Evolutionary conservation across 2,113 vertebrate species (phyloP), one percentile per base, ranked within the genome.

Genomic region (Cairina moschata): DNA sequence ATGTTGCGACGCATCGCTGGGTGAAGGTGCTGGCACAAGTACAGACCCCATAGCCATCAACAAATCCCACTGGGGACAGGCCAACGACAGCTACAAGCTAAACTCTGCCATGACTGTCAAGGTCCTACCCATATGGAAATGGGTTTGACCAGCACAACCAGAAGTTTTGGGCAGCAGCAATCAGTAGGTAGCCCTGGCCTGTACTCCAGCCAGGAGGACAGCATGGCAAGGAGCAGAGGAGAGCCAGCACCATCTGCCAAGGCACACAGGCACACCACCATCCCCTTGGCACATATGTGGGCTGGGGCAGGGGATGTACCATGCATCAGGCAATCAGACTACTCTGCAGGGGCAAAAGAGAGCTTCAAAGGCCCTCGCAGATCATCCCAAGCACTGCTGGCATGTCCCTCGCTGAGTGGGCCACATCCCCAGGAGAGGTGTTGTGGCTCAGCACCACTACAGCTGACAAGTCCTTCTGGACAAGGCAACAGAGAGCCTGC

Each of bases 31-130:
- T 52, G 46, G 71, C 36, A n/a, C 6, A 40, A 42, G 28, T 36
- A 29, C 38, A 56, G 38, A 55, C 31, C 52, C 71, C 36, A 32
- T 23, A 38, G 23, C 25, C 63, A 82, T 32, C 40, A 52, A 25
- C 8, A 31, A n/a, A 72, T 7, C 46, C 55, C 50, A 38, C 46
- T 50, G 40, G 54, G 22, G 59, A 62, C 0, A 2, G 48, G 55
- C 48, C 52, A 25, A 31, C 25, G 54, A 34, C 38, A 55, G 55
- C 62, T 34, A 40, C 40, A 38, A 56, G 26, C 2, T 0, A 31
- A 80, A 48, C 0, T 0, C 11, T n/a, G 29, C 20, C 20, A n/a
- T 6, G 0, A 7, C 62, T 32, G 55, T 44, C 0, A 2, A 21
- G 34, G 66, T 26, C 23, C 65, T 26, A 29, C 26, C 52, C 12